phyloP scores from a whole-genome alignment of 2,888 invertebrate species.

The Tricholauxania praeusta region DNA sequence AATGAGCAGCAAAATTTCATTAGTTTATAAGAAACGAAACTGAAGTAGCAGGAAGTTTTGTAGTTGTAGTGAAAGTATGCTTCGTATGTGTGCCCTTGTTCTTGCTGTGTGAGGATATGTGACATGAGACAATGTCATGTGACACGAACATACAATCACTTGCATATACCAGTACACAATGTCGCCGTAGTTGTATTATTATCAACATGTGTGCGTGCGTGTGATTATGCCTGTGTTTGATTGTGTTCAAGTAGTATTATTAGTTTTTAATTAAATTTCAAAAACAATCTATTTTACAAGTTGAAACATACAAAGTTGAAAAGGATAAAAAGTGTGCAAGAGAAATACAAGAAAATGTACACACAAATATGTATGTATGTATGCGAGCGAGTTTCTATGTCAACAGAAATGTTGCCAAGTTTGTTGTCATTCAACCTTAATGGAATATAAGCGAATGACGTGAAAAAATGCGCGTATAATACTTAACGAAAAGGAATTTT shows the following conservation, averaged over 20 bases:
- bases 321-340: slow-evolving; percentile 15
- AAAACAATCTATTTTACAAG: slow-evolving; percentile 29
- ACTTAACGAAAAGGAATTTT: too few relatives aligned
- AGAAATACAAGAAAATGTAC: too few relatives aligned
- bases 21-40: slow-evolving; percentile 22
- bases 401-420: too few relatives aligned
- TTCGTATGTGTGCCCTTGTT: too few relatives aligned
- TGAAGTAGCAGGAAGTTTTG: neutral
- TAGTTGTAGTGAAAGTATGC: too few relatives aligned
- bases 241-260: slow-evolving; percentile 33
- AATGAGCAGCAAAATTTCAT: slow-evolving; percentile 22
- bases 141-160: neutral
- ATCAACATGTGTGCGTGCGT: neutral
- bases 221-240: neutral
- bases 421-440: too few relatives aligned
- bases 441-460: too few relatives aligned
- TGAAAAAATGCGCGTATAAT: too few relatives aligned
- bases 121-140: slow-evolving; percentile 20
- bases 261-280: slow-evolving; percentile 46
- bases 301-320: slow-evolving; percentile 26
- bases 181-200: neutral
- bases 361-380: neutral
- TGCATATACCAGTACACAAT: too few relatives aligned
- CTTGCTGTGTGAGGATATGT: neutral
- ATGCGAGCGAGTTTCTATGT: neutral